A percentile compares a stretch with the other conserved stretches of the same genome.
phyloP scores from a whole-genome alignment of 2,888 invertebrate genomes.

The Drosophila cracens region DNA sequence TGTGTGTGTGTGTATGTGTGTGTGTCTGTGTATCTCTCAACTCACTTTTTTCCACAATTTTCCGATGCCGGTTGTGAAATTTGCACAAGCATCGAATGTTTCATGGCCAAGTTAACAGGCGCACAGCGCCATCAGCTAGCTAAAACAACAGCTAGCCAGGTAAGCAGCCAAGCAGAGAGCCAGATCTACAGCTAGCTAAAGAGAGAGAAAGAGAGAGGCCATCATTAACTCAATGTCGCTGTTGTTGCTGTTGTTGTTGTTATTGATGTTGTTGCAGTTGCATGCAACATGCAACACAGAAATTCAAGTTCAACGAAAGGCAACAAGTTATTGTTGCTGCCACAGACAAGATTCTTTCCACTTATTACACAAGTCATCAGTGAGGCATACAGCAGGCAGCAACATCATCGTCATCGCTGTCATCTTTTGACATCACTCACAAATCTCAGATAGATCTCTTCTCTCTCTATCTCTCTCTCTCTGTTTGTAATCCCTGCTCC shows the following conservation, averaged over 20 bases:
- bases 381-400: conserved; percentile 34
- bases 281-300: conserved; percentile 66
- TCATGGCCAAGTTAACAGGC: conserved; percentile 81
- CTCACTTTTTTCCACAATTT: conserved; percentile 77
- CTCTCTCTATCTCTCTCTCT: neutral
- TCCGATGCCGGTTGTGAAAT: conserved; percentile 77
- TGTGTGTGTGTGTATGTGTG: neutral
- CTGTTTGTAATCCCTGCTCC: conserved; percentile 17
- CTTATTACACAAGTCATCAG: conserved; percentile 79
- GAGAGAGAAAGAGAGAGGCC: conserved; percentile 49
- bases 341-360: conserved; percentile 78
- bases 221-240: conserved; percentile 69
- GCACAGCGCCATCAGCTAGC: conserved; percentile 56
- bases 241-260: conserved; percentile 25
- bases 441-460: conserved; percentile 2
- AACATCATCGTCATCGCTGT: conserved; percentile 66
- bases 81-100: conserved; percentile 72
- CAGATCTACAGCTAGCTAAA: conserved; percentile 43
- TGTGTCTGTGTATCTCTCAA: conserved; percentile 45
- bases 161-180: conserved; percentile 28
- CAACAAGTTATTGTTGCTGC: conserved; percentile 73
- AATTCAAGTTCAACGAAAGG: conserved; percentile 74
- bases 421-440: conserved; percentile 58
- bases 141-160: conserved; percentile 11
- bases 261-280: conserved; percentile 30